Percentiles rank a stretch among this genome's conserved stretches.
Evolutionary conservation across 2,888 invertebrate species (phyloP).

Genomic region (Microchrysa polita): DNA sequence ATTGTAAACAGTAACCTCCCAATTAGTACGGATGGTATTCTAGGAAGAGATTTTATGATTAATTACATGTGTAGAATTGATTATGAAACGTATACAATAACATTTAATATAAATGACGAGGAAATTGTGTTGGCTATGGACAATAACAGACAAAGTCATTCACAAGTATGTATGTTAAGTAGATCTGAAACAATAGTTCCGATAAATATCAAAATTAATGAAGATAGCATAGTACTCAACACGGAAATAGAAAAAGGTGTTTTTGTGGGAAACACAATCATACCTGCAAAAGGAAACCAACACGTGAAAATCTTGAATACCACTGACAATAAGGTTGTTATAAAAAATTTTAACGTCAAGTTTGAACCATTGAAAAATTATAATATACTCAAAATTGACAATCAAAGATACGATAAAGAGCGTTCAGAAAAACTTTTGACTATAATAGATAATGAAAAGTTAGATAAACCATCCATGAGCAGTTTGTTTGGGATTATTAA

Average conservation of each 20-base stretch:
- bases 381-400: not conserved
- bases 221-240: too few relatives aligned
- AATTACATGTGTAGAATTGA: conserved; percentile 8
- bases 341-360: not conserved
- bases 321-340: not conserved
- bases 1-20: conserved; percentile 12
- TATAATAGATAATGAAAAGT: not conserved
- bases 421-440: not conserved
- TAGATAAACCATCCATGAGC: not conserved
- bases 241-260: too few relatives aligned
- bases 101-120: not conserved
- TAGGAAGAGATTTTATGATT: conserved; percentile 41
- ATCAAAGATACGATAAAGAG: not conserved
- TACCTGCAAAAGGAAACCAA: conserved; percentile 11
- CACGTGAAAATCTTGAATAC: conserved; percentile 36
- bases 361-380: not conserved
- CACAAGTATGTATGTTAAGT: too few relatives aligned
- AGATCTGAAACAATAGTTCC: too few relatives aligned
- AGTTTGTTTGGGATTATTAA: conserved; percentile 1
- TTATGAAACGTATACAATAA: not conserved
- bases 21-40: conserved; percentile 44
- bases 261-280: conserved; percentile 40
- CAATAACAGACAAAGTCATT: too few relatives aligned
- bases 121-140: too few relatives aligned
- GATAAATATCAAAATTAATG: too few relatives aligned